phyloP scores from a whole-genome alignment of 2,797 vertebrate species.

The Melanitta fusca region DNA sequence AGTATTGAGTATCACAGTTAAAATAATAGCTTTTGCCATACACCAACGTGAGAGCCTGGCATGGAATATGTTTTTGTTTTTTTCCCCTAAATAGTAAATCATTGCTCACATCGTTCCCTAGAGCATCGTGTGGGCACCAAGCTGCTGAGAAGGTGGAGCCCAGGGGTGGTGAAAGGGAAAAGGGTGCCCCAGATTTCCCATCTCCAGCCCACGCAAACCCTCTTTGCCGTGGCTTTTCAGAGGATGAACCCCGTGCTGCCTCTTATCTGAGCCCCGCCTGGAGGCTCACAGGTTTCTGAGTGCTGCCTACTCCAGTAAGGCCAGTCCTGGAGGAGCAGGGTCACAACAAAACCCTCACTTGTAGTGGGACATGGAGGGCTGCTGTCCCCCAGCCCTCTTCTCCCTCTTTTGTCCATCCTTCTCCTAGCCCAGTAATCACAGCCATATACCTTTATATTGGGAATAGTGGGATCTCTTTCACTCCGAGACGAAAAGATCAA shows the following conservation, averaged over 20 bases:
- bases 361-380: neutral
- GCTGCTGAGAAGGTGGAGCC: neutral
- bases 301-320: neutral
- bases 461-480: neutral
- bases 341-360: accelerated
- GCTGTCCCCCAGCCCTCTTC: neutral
- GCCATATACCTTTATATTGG: neutral
- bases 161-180: no score
- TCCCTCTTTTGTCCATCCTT: neutral
- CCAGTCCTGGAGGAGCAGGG: neutral
- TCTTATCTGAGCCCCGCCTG: neutral
- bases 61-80: neutral
- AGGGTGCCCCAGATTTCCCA: neutral
- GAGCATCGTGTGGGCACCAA: neutral
- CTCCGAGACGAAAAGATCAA: neutral
- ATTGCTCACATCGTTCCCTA: accelerated
- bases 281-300: neutral
- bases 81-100: neutral
- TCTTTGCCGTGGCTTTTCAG: neutral
- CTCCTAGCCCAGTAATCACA: neutral
- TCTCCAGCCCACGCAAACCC: neutral
- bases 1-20: conserved; percentile 66
- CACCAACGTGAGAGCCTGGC: neutral
- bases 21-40: conserved; percentile 55
- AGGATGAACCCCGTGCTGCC: neutral